Evolutionary conservation across 2,113 vertebrate species (phyloP).

Genomic region (Alethe castanea): DNA sequence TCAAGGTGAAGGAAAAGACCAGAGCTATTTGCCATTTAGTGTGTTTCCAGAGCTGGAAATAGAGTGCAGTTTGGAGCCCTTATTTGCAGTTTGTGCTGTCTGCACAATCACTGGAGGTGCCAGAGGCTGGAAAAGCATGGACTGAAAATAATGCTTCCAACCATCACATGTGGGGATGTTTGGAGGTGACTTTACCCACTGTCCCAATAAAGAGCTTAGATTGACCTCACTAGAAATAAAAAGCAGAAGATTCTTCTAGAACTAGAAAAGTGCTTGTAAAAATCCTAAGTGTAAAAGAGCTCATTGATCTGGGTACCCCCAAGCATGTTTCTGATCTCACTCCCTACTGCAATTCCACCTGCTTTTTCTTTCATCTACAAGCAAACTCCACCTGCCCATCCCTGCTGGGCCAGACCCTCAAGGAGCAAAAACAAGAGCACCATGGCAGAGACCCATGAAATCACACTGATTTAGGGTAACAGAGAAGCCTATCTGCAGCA

Average conservation of each 20-base stretch:
- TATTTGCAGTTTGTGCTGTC: conserved; percentile 11
- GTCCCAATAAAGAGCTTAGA: background rate
- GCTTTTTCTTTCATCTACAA: background rate
- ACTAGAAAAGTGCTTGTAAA: background rate
- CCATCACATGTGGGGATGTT: background rate
- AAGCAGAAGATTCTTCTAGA: background rate
- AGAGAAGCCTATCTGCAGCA: background rate
- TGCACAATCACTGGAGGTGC: background rate
- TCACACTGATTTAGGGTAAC: background rate
- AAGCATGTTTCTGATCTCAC: background rate
- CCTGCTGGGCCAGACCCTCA: background rate
- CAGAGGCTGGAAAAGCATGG: background rate
- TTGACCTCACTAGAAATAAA: background rate
- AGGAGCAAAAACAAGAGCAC: background rate
- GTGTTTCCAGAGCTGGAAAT: conserved; percentile 1
- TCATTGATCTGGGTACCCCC: background rate
- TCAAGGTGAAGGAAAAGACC: conserved; percentile 62
- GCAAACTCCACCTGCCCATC: background rate
- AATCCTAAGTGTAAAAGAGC: background rate
- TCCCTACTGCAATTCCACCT: background rate
- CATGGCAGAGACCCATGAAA: background rate
- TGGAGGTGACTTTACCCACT: background rate
- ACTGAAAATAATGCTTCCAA: background rate
- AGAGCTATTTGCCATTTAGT: background rate
- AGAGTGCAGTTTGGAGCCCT: background rate